Conservation (phyloP, 1,140 invertebrate species). For the Ooceraea biroi region DNA sequence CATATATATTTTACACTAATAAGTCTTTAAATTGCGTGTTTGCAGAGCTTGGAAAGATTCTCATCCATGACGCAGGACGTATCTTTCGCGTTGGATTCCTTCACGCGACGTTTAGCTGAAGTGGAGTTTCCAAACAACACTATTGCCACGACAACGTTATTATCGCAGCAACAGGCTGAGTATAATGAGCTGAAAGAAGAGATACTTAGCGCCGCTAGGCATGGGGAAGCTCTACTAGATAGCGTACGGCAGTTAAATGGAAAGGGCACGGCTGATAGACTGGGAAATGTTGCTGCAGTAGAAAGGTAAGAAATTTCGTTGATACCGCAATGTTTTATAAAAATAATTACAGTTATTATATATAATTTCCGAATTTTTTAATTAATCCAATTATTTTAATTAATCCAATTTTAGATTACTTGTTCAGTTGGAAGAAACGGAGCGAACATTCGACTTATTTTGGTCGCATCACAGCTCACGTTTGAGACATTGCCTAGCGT, state of each 20-base stretch:
- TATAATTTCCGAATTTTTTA: constrained; percentile 44
- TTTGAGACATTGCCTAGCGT: constrained; percentile 94
- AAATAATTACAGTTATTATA: neutral
- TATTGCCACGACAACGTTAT: constrained; percentile 89
- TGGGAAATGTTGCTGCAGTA: constrained; percentile 96
- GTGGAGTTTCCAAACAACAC: constrained; percentile 95
- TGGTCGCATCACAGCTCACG: constrained; percentile 96
- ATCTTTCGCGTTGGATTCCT: constrained; percentile 93
- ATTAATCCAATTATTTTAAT: constrained; percentile 15
- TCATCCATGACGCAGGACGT: constrained; percentile 95
- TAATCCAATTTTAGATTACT: constrained; percentile 92
- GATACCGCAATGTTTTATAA: neutral
- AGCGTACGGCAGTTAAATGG: constrained; percentile 88
- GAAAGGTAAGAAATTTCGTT: constrained; percentile 89
- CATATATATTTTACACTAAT: constrained; percentile 45
- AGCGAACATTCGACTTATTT: constrained; percentile 96
- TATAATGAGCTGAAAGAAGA: constrained; percentile 92
- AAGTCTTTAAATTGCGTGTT: constrained; percentile 68
- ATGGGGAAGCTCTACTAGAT: constrained; percentile 93
- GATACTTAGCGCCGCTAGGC: constrained; percentile 92
- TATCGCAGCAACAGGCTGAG: constrained; percentile 89
- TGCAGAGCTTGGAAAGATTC: constrained; percentile 97
- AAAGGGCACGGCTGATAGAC: constrained; percentile 87
- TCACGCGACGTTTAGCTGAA: constrained; percentile 93
- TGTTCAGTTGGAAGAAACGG: constrained; percentile 97